Conservation (phyloP, 1,140 invertebrate genomes). For the Marisa cornuarietis region DNA sequence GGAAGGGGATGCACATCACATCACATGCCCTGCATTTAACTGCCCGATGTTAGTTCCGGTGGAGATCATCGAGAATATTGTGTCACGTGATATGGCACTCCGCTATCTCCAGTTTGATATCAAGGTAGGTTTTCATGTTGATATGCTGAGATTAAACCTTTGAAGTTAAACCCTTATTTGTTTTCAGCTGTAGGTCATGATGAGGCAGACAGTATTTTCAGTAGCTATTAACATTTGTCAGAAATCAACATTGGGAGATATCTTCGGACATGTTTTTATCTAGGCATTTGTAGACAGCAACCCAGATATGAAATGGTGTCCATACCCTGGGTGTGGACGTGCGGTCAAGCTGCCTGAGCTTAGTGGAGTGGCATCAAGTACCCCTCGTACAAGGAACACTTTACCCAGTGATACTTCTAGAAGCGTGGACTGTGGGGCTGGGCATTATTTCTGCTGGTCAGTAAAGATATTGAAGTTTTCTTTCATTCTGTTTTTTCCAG, state of each 20-base stretch:
- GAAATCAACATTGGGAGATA: background rate
- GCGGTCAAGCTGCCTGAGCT: conserved; percentile 76
- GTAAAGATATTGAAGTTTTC: conserved; percentile 3
- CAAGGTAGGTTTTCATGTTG: conserved; percentile 67
- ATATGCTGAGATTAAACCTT: background rate
- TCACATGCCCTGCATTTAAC: conserved; percentile 75
- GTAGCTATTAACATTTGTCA: background rate
- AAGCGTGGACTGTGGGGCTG: conserved; percentile 79
- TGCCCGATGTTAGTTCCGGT: conserved; percentile 76
- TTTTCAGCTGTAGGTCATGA: background rate
- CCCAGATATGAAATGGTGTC: conserved; percentile 80
- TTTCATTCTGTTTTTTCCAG: too few species aligned
- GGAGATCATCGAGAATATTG: conserved; percentile 75
- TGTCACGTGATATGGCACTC: conserved; percentile 75
- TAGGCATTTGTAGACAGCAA: conserved; percentile 81
- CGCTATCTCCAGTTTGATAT: conserved; percentile 80
- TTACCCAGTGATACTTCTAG: conserved; percentile 69
- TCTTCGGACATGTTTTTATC: conserved; percentile 26
- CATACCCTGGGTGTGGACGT: conserved; percentile 75
- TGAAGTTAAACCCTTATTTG: background rate
- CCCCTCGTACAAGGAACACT: conserved; percentile 26
- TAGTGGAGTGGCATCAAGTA: conserved; percentile 52
- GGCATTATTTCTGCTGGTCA: conserved; percentile 81
- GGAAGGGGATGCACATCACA: conserved; percentile 76
- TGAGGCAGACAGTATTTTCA: too few species aligned